Evolutionary conservation across 2,888 invertebrate species (phyloP).

Genomic region (Agriopis marginaria): DNA sequence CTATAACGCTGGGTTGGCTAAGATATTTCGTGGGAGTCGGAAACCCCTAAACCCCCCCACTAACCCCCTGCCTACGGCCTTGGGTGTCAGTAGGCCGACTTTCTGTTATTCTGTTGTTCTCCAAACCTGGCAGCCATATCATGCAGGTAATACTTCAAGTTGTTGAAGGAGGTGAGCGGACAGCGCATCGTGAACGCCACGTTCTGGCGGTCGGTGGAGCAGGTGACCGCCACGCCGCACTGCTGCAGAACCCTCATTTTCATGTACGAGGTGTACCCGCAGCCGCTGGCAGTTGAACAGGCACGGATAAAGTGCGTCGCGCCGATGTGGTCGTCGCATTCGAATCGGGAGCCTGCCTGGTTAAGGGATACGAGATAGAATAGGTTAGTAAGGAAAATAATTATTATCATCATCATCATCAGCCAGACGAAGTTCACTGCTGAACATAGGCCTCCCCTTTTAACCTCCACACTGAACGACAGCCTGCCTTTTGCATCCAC

Average conservation of each 20-base stretch:
- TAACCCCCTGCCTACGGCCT: too few species aligned
- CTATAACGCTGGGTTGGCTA: too few species aligned
- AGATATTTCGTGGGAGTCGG: too few species aligned
- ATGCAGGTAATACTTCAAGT: slow-evolving; percentile 65
- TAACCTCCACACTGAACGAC: too few species aligned
- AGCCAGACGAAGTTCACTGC: too few species aligned
- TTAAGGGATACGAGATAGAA: neutral
- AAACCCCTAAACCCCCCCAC: too few species aligned
- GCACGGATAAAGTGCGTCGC: slow-evolving; percentile 92
- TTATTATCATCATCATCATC: too few species aligned
- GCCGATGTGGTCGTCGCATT: slow-evolving; percentile 91
- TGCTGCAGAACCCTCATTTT: slow-evolving; percentile 92
- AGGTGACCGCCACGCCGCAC: slow-evolving; percentile 89
- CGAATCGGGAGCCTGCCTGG: slow-evolving; percentile 95
- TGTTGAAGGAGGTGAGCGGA: slow-evolving; percentile 56
- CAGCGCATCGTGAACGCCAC: slow-evolving; percentile 90
- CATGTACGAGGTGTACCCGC: slow-evolving; percentile 88
- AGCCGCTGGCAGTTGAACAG: slow-evolving; percentile 90
- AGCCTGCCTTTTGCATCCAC: too few species aligned
- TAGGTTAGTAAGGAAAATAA: too few species aligned
- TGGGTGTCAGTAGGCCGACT: too few species aligned
- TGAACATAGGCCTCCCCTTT: too few species aligned
- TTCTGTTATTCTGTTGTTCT: neutral
- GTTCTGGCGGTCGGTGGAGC: slow-evolving; percentile 91
- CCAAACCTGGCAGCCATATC: slow-evolving; percentile 68